Percentiles rank a stretch among this genome's conserved stretches.
phyloP scores from a whole-genome alignment of 2,113 vertebrate genomes.

The Forbesichthys papilliferus region DNA sequence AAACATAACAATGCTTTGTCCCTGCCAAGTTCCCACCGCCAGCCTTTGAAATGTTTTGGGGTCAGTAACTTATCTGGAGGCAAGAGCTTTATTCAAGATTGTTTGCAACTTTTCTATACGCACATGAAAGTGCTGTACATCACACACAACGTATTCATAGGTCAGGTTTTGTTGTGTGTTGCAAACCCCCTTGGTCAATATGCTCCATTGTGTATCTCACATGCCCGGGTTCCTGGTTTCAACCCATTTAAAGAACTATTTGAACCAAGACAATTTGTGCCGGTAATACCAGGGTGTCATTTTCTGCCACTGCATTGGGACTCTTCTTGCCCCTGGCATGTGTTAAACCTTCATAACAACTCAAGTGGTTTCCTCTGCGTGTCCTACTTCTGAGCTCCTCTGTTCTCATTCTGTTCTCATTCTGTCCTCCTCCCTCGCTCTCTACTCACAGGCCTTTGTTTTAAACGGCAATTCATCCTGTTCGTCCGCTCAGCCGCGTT shows the following conservation, averaged over 20 bases:
- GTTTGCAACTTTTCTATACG: conserved; percentile 35
- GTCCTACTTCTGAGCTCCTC: conserved; percentile 58
- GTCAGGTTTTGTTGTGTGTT: conserved; percentile 54
- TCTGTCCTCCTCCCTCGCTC: conserved; percentile 35
- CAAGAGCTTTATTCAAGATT: conserved; percentile 46
- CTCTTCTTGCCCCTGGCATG: conserved; percentile 68
- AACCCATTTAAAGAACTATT: conserved; percentile 55
- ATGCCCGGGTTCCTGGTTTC: conserved; percentile 42
- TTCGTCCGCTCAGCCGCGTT: conserved; percentile 68
- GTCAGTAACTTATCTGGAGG: conserved; percentile 54
- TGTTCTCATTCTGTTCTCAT: conserved; percentile 22
- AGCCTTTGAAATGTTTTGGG: conserved; percentile 45
- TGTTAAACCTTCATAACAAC: conserved; percentile 56
- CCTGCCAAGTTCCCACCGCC: conserved; percentile 40
- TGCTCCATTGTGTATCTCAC: conserved; percentile 52
- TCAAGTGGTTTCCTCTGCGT: conserved; percentile 58
- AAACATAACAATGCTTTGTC: conserved; percentile 29
- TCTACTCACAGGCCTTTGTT: conserved; percentile 70
- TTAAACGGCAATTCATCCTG: conserved; percentile 76
- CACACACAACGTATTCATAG: conserved; percentile 22
- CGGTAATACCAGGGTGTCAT: conserved; percentile 56
- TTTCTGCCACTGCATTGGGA: conserved; percentile 54
- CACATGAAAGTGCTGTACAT: conserved; percentile 34
- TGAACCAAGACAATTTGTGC: conserved; percentile 58
- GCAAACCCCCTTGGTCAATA: conserved; percentile 44